phyloP scores from a whole-genome alignment of 2,797 vertebrate genomes.

The Epinephelus coioides region DNA sequence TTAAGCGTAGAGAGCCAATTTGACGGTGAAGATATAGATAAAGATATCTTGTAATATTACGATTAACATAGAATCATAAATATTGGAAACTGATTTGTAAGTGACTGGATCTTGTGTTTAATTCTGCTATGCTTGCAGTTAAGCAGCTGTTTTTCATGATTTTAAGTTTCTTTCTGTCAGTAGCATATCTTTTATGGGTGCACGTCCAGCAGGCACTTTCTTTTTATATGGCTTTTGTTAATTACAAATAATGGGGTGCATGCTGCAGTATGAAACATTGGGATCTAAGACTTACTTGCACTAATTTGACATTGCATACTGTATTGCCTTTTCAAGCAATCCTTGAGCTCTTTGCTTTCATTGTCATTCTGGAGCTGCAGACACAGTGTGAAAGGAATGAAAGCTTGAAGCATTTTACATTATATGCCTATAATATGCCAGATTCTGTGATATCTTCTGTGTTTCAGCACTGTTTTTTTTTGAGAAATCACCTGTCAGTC shows the following conservation, averaged over 20 bases:
- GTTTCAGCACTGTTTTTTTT: neutral
- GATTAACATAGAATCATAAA: neutral
- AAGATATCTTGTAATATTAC: neutral
- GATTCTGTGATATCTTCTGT: neutral
- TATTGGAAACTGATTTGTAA: neutral
- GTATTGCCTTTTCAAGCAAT: neutral
- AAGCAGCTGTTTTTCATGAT: neutral
- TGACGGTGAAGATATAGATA: neutral
- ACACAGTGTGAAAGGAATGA: neutral
- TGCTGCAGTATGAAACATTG: neutral
- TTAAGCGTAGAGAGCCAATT: neutral
- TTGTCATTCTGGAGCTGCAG: neutral
- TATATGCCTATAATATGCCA: neutral
- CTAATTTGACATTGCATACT: constrained; percentile 6
- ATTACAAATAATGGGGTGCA: neutral
- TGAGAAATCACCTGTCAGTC: neutral
- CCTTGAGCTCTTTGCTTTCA: neutral
- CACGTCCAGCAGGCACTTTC: neutral
- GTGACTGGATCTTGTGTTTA: neutral
- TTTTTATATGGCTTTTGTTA: neutral
- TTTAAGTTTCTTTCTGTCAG: constrained; percentile 15
- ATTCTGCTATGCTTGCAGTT: neutral
- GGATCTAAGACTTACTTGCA: neutral
- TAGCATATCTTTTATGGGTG: neutral
- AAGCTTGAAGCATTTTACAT: neutral